Conservation (phyloP, 2,888 invertebrate species). For the Acronicta aceris region DNA sequence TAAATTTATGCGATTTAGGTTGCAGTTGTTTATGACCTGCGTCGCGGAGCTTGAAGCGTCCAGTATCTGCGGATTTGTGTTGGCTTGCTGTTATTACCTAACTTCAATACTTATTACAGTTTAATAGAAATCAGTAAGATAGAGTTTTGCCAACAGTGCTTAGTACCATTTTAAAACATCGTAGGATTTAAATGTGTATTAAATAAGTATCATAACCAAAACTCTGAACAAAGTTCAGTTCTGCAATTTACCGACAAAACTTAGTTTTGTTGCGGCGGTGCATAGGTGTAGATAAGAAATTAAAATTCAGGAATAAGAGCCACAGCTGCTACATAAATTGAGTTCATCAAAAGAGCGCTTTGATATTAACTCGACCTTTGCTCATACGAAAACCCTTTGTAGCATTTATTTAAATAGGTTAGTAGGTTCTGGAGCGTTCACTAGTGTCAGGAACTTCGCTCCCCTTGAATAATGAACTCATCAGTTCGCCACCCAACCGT, state of each 20-base stretch:
- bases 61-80: conserved; percentile 9
- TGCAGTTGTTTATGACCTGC: conserved; percentile 46
- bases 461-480: conserved; percentile 76
- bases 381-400: conserved; percentile 47
- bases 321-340: neutral
- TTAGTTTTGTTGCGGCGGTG: no score
- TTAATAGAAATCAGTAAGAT: neutral
- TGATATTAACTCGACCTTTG: conserved; percentile 59
- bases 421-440: conserved; percentile 59
- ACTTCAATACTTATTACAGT: neutral
- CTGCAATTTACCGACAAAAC: no score
- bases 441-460: conserved; percentile 55
- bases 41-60: conserved; percentile 15
- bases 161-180: no score
- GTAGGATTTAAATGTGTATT: no score
- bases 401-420: conserved; percentile 74
- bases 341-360: conserved; percentile 26
- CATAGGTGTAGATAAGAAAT: no score
- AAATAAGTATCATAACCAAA: no score
- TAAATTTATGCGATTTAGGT: conserved; percentile 48
- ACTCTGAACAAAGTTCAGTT: no score
- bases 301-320: no score
- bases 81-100: conserved; percentile 10
- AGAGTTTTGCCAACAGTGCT: no score
- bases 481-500: conserved; percentile 65